Conservation (phyloP, 2,888 invertebrate species). For the Pheosia tremula region DNA sequence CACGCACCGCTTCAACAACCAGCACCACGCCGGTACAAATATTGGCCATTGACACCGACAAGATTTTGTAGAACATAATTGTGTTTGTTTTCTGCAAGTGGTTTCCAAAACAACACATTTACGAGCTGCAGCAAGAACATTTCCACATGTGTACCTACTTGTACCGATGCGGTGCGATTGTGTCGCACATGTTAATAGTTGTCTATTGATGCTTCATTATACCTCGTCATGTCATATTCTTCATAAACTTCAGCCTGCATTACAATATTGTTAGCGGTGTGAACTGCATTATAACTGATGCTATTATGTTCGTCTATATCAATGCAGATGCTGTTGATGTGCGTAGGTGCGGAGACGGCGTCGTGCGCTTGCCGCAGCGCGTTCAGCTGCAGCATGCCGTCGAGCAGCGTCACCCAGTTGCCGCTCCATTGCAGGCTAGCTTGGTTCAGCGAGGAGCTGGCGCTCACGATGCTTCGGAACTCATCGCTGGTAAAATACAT, state of each 20-base stretch:
- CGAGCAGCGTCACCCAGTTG: conserved; percentile 92
- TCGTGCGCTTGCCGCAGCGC: conserved; percentile 85
- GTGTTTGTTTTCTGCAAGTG: too few relatives aligned
- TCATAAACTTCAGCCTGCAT: conserved; percentile 28
- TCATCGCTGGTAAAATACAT: conserved; percentile 40
- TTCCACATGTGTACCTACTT: too few relatives aligned
- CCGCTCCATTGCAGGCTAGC: conserved; percentile 85
- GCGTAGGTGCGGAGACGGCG: conserved; percentile 85
- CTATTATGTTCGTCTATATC: conserved; percentile 32
- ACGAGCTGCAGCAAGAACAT: too few relatives aligned
- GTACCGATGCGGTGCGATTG: too few relatives aligned
- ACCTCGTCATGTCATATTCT: conserved; percentile 35
- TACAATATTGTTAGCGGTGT: conserved; percentile 12
- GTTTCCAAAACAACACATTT: too few relatives aligned
- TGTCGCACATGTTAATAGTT: too few relatives aligned
- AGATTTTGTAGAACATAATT: too few relatives aligned
- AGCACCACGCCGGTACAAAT: too few relatives aligned
- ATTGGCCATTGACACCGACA: too few relatives aligned
- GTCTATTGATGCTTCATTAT: too few relatives aligned
- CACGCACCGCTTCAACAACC: too few relatives aligned
- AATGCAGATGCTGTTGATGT: conserved; percentile 39
- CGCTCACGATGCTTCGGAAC: conserved; percentile 45
- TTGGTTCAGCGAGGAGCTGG: conserved; percentile 38
- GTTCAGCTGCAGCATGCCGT: conserved; percentile 91
- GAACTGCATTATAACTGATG: neutral